Percentiles rank a stretch among this genome's conserved stretches.
Conservation (phyloP, 1,140 invertebrate genomes). For the Drosophila repletoides region DNA sequence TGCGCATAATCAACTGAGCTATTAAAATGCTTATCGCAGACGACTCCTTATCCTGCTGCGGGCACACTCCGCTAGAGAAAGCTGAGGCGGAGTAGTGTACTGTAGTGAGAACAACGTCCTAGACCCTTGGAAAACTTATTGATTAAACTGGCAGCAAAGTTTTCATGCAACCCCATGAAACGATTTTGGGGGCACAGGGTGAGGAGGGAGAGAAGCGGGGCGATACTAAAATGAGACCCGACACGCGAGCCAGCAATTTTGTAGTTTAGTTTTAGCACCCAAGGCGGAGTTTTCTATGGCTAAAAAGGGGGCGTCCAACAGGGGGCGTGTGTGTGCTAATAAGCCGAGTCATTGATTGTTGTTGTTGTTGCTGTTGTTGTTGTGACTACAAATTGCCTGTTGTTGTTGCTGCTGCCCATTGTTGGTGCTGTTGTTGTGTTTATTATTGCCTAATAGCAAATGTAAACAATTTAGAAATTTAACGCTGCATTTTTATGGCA, state of each 20-base stretch:
- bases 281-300: slow-evolving; percentile 41
- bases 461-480: slow-evolving; percentile 79
- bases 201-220: background rate
- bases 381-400: slow-evolving; percentile 19
- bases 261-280: slow-evolving; percentile 77
- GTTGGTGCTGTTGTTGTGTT: slow-evolving; percentile 24
- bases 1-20: slow-evolving; percentile 51
- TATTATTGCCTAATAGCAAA: slow-evolving; percentile 64
- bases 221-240: slow-evolving; percentile 56
- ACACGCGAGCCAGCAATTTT: slow-evolving; percentile 78
- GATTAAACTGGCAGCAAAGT: slow-evolving; percentile 62
- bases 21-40: slow-evolving; percentile 72
- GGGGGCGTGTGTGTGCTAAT: slow-evolving; percentile 47
- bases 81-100: no score
- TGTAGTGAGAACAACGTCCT: background rate
- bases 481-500: slow-evolving; percentile 68
- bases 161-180: slow-evolving; percentile 16
- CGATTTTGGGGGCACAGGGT: background rate
- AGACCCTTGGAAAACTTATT: slow-evolving; percentile 65
- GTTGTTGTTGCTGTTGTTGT: slow-evolving; percentile 26
- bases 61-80: slow-evolving; percentile 1
- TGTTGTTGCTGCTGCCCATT: slow-evolving; percentile 21
- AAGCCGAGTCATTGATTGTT: slow-evolving; percentile 69
- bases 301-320: background rate
- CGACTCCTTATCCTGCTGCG: slow-evolving; percentile 25